Percentiles rank a stretch among this genome's conserved stretches.
Conservation (phyloP, 35 echinoderm and acorn worm species). For the Eucidaris tribuloides region DNA sequence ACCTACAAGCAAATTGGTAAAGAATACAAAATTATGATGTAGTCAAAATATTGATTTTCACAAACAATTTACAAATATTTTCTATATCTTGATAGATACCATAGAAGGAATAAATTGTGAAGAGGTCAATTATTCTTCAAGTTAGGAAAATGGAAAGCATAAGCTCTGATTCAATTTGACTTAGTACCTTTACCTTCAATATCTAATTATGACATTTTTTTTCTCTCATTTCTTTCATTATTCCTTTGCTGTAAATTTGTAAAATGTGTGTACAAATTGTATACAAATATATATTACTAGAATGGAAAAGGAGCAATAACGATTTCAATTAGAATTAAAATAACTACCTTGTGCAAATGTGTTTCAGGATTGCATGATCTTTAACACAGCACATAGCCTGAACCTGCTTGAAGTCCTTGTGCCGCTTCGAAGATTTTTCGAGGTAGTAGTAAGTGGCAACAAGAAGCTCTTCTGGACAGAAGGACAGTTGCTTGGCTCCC, state of each 20-base stretch:
- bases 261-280: no score
- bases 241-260: no score
- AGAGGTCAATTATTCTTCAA: no score
- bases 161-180: no score
- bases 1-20: background rate
- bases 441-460: slow-evolving; percentile 39
- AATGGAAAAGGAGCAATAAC: no score
- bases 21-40: background rate
- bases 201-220: no score
- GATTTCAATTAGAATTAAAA: no score
- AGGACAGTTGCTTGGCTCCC: slow-evolving; percentile 20
- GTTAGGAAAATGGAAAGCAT: no score
- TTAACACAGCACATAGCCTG: slow-evolving; percentile 4
- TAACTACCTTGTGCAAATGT: slow-evolving; percentile 1
- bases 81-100: background rate
- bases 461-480: slow-evolving; percentile 8
- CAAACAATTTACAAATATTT: background rate
- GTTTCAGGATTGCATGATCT: slow-evolving; percentile 29
- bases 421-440: slow-evolving; percentile 14
- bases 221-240: no score
- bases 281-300: no score
- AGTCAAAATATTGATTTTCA: background rate
- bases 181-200: no score
- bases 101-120: background rate
- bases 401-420: background rate